Conservation (phyloP, 2,113 vertebrate species). For the Leptobrachium leishanense region DNA sequence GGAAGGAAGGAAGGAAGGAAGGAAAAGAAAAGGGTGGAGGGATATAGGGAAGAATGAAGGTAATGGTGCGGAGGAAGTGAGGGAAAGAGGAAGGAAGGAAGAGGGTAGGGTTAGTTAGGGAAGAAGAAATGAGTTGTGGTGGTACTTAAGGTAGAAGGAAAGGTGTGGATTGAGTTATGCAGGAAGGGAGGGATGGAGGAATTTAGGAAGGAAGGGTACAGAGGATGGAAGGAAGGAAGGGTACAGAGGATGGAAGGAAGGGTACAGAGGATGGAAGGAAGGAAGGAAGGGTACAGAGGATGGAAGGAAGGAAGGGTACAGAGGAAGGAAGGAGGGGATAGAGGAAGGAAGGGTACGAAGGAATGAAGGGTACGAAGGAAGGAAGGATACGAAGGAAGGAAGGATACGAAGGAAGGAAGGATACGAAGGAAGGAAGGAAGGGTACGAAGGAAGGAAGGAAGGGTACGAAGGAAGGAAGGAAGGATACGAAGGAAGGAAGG, state of each 20-base stretch:
- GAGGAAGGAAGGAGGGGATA: neutral
- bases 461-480: no score
- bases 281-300: no score
- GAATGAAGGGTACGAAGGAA: neutral
- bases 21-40: neutral
- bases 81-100: neutral
- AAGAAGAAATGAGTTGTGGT: neutral
- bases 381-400: neutral
- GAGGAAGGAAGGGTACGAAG: neutral
- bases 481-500: neutral
- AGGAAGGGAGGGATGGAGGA: neutral
- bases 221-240: no score
- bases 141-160: neutral
- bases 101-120: no score
- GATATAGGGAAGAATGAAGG: no score
- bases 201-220: neutral
- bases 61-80: no score
- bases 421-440: no score
- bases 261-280: no score
- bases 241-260: no score
- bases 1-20: conserved; percentile 22
- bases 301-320: no score
- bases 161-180: neutral
- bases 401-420: no score
- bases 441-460: no score